Base-by-base conservation (phyloP, 2,888 invertebrate species). In the Drosophila mayaguana region DNA sequence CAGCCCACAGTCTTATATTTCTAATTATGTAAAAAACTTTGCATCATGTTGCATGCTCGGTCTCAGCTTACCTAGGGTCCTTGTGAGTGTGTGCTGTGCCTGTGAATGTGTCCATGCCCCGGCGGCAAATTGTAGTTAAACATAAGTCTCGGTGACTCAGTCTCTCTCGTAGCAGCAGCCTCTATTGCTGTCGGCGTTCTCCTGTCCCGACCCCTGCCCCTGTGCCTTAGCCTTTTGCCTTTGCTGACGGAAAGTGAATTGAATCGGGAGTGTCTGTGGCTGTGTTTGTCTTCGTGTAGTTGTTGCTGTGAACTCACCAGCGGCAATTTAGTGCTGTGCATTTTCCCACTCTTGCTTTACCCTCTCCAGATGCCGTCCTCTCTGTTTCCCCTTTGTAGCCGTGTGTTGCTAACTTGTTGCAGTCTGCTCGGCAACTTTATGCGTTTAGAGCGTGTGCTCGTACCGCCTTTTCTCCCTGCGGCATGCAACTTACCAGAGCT, bases 21-120 rank as follows among this genome's bases (percentile, higher is more conserved):
- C 87, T 88, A 84, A 88, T 84, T 88, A 88, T 83, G 83, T 83
- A 75, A 75, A 87, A 81, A 87, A 80, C 71, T 69, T 76, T 80
- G 66, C 75, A 53, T 51, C 72, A 72, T 83, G 83, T 63, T 80
- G 74, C 88, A 79, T 18, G 46, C 51, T 54, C 51, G 62, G 16
- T 16, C 42, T 16, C 28, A 3, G 16, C 51, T 28, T 32, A 36
- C 38, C 20, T 32, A 42, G 25, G 7, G 7, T 20, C 11, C 36
- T 43, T n/a, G 38, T 48, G 12, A 16, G 22, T 50, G n/a, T 56
- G 54, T 40, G 28, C 46, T n/a, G 22, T 38, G 28, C n/a, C 22
- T 22, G 32, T 38, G n/a, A 11, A 8, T 22, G 22, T 45, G 36
- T 32, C 42, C 22, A 45, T 61, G 48, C 25, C 70, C 68, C 75